phyloP scores from a whole-genome alignment of 1,140 invertebrate species.

The Gryon sp. region DNA sequence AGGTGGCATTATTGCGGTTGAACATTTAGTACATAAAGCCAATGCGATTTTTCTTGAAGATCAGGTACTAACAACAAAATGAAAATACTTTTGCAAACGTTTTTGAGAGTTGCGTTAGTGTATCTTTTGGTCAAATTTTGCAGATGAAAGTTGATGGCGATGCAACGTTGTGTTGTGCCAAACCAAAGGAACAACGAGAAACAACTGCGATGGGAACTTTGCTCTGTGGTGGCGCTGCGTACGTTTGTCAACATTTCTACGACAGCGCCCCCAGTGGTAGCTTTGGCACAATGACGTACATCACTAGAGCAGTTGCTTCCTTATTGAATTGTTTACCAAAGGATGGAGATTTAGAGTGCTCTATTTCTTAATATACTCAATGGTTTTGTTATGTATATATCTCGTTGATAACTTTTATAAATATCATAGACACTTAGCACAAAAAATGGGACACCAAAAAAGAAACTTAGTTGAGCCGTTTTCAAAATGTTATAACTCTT shows the following conservation, averaged over 20 bases:
- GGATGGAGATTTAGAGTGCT: conserved; percentile 89
- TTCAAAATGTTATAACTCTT: too few relatives aligned
- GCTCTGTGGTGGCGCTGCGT: conserved; percentile 94
- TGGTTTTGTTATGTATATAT: background rate
- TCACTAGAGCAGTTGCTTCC: conserved; percentile 91
- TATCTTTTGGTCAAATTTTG: conserved; percentile 63
- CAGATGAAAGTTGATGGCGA: conserved; percentile 92
- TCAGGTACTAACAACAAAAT: too few relatives aligned
- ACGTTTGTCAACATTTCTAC: conserved; percentile 98
- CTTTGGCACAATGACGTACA: conserved; percentile 98
- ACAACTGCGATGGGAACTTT: conserved; percentile 83
- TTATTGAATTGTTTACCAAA: conserved; percentile 88
- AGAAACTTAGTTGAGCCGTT: too few relatives aligned
- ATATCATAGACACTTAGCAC: too few relatives aligned
- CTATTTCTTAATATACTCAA: conserved; percentile 79
- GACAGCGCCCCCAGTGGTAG: conserved; percentile 98
- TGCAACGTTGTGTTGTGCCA: conserved; percentile 94
- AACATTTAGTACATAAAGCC: conserved; percentile 95
- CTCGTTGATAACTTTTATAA: too few relatives aligned
- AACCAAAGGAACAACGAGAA: conserved; percentile 83
- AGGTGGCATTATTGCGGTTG: conserved; percentile 93
- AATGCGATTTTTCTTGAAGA: conserved; percentile 97
- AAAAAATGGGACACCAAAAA: too few relatives aligned
- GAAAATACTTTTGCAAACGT: too few relatives aligned
- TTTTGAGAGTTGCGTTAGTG: too few relatives aligned